phyloP scores from a whole-genome alignment of 2,113 vertebrate genomes.

The Hepsetus odoe region DNA sequence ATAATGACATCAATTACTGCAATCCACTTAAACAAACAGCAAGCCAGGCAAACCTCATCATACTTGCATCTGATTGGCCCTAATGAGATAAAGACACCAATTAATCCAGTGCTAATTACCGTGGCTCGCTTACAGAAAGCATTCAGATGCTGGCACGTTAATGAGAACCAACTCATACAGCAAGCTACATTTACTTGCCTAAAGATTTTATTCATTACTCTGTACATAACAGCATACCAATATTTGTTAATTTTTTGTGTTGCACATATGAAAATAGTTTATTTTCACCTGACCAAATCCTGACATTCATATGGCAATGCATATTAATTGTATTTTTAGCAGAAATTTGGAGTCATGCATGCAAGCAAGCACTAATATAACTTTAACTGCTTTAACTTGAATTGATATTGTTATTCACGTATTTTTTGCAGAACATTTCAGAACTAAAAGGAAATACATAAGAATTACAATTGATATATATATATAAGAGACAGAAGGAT shows the following conservation, averaged over 20 bases:
- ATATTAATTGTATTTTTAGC: slow-evolving; percentile 6
- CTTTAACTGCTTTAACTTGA: too few relatives aligned
- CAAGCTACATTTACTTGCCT: slow-evolving; percentile 79
- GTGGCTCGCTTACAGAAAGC: slow-evolving; percentile 91
- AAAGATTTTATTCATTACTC: slow-evolving; percentile 62
- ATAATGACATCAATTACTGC: slow-evolving; percentile 99
- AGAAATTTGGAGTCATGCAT: too few relatives aligned
- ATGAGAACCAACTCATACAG: slow-evolving; percentile 89
- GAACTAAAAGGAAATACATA: too few relatives aligned
- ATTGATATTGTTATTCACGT: too few relatives aligned
- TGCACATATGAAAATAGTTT: not conserved
- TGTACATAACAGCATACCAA: slow-evolving; percentile 52
- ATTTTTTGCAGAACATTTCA: too few relatives aligned
- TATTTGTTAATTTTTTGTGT: slow-evolving; percentile 37
- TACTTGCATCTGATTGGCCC: slow-evolving; percentile 98
- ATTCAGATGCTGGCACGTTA: slow-evolving; percentile 96
- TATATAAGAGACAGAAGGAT: too few relatives aligned
- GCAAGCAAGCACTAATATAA: too few relatives aligned
- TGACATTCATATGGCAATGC: not conserved
- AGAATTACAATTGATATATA: too few relatives aligned
- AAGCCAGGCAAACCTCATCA: slow-evolving; percentile 97
- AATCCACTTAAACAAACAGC: slow-evolving; percentile 99
- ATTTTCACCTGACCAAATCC: not conserved
- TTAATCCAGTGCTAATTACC: slow-evolving; percentile 99
- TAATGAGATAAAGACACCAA: slow-evolving; percentile 99